Base-by-base conservation (phyloP, 2,888 invertebrate species). In the Drosophila trichaetosa region DNA sequence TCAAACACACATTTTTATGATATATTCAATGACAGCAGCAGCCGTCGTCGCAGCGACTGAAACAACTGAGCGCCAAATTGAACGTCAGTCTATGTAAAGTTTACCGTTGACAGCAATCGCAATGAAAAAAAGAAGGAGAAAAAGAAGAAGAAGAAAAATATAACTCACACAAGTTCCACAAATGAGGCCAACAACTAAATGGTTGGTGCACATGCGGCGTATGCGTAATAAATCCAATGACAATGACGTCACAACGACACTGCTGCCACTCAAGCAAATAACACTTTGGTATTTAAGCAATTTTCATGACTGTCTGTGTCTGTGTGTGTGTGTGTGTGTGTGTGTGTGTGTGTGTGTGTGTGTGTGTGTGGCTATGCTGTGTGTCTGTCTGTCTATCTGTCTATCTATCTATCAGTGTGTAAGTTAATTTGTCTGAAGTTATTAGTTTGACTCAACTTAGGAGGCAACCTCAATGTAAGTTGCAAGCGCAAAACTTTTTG, bases 1-100 rank as follows among this genome's bases (percentile, higher is more conserved):
- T 83, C 90, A 89, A 88, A 87, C 83, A 87, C 84, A 87, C 76
- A 70, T 74, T 83, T 90, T 85, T 88, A 90, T 88, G 86, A 85
- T 88, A 85, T 88, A 80, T 82, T 80, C 87, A 89, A 87, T 79
- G 74, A 83, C 87, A 83, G 67, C 62, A 52, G 53, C 64, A 53
- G 73, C 53, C 29, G 38, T 29, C 36, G 36, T 6, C 36, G 49
- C 66, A 64, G n/a, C 13, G 42, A 21, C 36, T 31, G 36, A 34
- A 53, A 57, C 34, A 76, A 61, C 62, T 81, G 64, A 66, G 73
- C 62, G 64, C 59, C 71, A 75, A 74, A 65, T 65, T 71, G 67
- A 66, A 69, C 71, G 64, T 48, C 53, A 57, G 51, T 63, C 64
- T 65, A 70, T 74, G 74, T 63, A 82, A 74, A 79, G 69, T 73